Evolutionary conservation across 2,113 vertebrate species (phyloP).

Genomic region (Sebastes fasciatus): DNA sequence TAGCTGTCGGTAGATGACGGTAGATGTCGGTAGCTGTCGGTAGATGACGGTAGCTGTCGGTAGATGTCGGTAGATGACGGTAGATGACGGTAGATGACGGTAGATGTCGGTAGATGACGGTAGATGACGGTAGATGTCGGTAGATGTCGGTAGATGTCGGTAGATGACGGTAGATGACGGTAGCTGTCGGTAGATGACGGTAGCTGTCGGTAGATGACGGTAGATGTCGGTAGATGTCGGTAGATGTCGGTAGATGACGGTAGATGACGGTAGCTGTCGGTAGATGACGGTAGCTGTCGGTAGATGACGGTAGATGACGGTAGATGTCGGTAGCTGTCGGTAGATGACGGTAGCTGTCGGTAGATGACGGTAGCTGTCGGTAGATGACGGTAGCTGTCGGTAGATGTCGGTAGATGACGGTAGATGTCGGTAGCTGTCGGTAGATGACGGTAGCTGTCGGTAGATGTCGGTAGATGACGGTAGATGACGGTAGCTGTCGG

Average conservation of each 20-base stretch:
- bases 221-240: not conserved
- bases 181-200: not conserved
- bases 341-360: not conserved
- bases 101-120: not conserved
- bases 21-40: not conserved
- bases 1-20: accelerated
- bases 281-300: no score
- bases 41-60: not conserved
- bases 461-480: not conserved
- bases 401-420: not conserved
- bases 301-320: not conserved
- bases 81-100: not conserved
- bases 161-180: not conserved
- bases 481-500: no score
- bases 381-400: not conserved
- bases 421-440: not conserved
- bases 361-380: accelerated
- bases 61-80: not conserved
- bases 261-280: accelerated
- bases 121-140: no score
- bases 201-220: no score
- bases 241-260: no score
- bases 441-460: not conserved
- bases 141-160: not conserved
- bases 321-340: not conserved